Base-by-base conservation (phyloP, 2,797 vertebrate genomes). In the Lepus oiostolus region DNA sequence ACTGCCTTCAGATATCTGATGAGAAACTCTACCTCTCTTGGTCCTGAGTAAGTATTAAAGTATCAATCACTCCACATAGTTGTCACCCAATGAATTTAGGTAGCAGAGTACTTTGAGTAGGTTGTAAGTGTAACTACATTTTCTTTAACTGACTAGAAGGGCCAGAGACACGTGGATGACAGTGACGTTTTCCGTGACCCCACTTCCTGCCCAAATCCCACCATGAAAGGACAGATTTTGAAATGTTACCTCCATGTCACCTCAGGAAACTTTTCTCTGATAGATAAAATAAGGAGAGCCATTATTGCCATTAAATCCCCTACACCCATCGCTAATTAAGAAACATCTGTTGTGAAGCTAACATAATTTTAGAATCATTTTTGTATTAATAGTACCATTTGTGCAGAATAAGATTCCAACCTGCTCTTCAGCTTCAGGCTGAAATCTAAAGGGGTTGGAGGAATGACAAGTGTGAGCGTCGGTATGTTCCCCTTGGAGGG, bases 381-480 rank as follows among this genome's bases (percentile, higher is more conserved):
- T 77, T 76, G 17, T 13, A 19, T 47, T 67, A 58, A 52, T 0
- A 35, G 5, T 22, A 54, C 50, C 28, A 71, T n/a, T 86, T 35
- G 74, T 35, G 71, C 13, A 72, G 74, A 90, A 83, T 5, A 50
- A 85, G 47, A 47, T 0, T 28, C 47, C 38, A 32, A 50, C 16
- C 30, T 91, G 28, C 14, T 70, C 76, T n/a, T 58, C 5, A 77
- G 24, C 14, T 67, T 9, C 32, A 19, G 12, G 19, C 82, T 75
- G 24, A 72, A 79, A 87, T 79, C 17, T 60, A 2, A 1, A n/a
- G 14, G 32, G 24, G 5, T 38, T 24, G 16, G 4, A 71, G 26
- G 32, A 67, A 0, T 0, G 0, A 21, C 12, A 8, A 74, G 32
- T 30, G 2, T 38, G 16, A 2, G 13, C 11, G 21, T 1, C 4